Evolutionary conservation across 2,888 invertebrate species (phyloP).

Genomic region (Achlya flavicornis): DNA sequence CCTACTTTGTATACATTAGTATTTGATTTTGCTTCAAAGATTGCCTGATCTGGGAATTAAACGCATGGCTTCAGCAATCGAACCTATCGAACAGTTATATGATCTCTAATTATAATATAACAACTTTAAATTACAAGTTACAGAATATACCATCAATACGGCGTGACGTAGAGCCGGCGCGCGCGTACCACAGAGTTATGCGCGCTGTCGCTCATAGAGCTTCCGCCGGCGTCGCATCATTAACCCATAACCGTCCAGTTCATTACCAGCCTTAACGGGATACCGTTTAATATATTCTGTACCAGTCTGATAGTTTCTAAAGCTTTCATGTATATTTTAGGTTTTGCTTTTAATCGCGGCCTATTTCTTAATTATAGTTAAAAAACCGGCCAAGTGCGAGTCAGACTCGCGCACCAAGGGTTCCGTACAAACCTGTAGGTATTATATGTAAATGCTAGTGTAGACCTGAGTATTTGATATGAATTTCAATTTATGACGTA

Average conservation of each 20-base stretch:
- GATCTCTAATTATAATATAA: no score
- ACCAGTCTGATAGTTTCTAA: neutral
- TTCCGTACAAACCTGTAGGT: no score
- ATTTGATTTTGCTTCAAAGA: neutral
- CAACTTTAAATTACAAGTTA: neutral
- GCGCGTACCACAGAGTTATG: neutral
- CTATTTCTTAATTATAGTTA: neutral
- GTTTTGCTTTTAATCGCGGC: neutral
- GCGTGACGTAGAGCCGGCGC: neutral
- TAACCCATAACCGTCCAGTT: neutral
- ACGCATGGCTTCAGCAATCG: no score
- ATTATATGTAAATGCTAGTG: no score
- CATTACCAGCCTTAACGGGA: slow-evolving; percentile 2
- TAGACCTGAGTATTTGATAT: no score
- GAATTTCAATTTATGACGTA: no score
- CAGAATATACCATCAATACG: neutral
- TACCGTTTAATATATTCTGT: neutral
- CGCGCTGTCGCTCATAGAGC: neutral
- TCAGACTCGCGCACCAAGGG: no score
- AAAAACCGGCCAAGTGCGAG: no score
- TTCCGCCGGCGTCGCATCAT: neutral
- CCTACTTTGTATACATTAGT: neutral
- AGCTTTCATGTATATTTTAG: neutral
- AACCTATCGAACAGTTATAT: no score
- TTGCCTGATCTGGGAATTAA: no score